Evolutionary conservation across 1,140 invertebrate genomes (phyloP), one percentile per base, ranked within the genome.

Genomic region (Harpegnathos saltator): DNA sequence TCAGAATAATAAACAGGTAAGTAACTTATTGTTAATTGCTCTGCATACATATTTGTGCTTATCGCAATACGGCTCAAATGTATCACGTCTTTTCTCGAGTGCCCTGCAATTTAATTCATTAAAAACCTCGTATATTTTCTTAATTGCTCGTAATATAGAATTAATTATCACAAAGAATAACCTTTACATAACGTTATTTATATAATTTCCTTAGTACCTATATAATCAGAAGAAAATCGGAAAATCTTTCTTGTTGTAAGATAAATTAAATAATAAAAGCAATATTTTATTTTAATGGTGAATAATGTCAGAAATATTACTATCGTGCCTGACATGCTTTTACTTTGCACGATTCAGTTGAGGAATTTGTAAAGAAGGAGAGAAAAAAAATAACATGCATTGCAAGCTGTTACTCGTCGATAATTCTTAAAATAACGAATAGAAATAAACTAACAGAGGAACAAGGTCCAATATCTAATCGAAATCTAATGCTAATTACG

Each of bases 291-390:
- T 44, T 44, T 11, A 44, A 9, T 44, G 9, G 7, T 44, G 38
- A 44, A 44, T 14, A n/a, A 84, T 77, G 88, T 89, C 88, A 89
- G 86, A 89, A 72, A 63, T 82, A 84, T 82, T 69, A 75, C 62
- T 82, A 59, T 63, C 22, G 66, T 80, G 88, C 81, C 84, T 89
- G 88, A 88, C 88, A 89, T 75, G 4, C 19, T 58, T 69, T 58
- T 80, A 19, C 19, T 66, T 38, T 71, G 44, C 11, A 68, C 0
- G 11, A 7, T 54, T 44, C 0, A 14, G 22, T 11, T 26, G 22
- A 71, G 26, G 26, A 26, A 69, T 29, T 80, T 69, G 1, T 29
- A 15, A 1, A 26, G n/a, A n/a, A n/a, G n/a, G n/a, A n/a, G n/a
- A n/a, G n/a, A n/a, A n/a, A n/a, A n/a, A n/a, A 77, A 65, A 44